These are phyloP conservation scores for Gymnarchus niloticus DNA, from an alignment of 2,113 vertebrate genomes.

Conservation along the genomic window DNA sequence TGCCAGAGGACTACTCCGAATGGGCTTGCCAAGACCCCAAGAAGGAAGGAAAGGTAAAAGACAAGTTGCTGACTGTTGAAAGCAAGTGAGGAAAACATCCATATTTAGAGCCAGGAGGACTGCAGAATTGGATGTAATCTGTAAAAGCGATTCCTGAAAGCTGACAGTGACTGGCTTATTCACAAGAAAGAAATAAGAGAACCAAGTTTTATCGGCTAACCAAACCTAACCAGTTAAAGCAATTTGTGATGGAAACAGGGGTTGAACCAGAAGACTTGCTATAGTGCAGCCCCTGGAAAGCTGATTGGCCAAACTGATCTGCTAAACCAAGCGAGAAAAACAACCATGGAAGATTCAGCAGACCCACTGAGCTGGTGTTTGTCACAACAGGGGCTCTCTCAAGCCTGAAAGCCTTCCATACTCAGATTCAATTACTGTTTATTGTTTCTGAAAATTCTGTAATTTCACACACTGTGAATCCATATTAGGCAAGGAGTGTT, in stretches of 20 bases:
- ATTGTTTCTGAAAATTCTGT: constrained; percentile 40
- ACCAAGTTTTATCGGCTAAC: not conserved
- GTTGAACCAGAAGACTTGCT: not conserved
- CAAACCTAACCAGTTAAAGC: not conserved
- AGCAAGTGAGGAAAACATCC: not conserved
- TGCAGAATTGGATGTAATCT: not conserved
- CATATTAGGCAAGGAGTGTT: constrained; percentile 10
- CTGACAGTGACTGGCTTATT: not conserved
- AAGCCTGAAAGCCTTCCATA: constrained; percentile 40
- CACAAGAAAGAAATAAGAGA: not conserved
- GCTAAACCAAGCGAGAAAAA: constrained; percentile 23
- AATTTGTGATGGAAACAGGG: not conserved
- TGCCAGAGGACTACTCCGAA: not conserved
- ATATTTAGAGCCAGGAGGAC: not conserved
- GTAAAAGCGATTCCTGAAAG: not conserved
- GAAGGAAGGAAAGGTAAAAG: not conserved
- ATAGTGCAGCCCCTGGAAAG: constrained; percentile 13
- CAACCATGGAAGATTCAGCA: constrained; percentile 8
- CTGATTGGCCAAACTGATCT: constrained; percentile 25
- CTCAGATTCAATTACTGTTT: constrained; percentile 44
- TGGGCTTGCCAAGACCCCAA: not conserved
- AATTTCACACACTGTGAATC: constrained; percentile 35
- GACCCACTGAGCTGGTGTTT: constrained; percentile 30
- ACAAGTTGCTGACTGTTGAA: not conserved
- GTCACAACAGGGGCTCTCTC: constrained; percentile 29